Evolutionary conservation across 1,140 invertebrate species (phyloP), one percentile per base, ranked within the genome.

Genomic region (Listronotus bonariensis): DNA sequence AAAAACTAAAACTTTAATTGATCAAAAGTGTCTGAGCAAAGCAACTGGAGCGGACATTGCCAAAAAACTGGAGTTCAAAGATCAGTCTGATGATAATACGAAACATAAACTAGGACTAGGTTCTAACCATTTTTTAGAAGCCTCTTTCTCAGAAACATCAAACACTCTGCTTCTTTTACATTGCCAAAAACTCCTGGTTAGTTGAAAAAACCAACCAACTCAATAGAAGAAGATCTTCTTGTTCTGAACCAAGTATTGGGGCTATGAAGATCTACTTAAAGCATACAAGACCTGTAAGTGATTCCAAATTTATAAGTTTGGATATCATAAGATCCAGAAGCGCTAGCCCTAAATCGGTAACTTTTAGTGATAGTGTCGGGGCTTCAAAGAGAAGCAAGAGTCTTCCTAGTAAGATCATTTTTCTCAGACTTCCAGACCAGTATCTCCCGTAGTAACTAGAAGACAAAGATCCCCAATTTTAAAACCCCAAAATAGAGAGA

Each of bases 51-150:
- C 53, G 15, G 61, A 77, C 67, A 67, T 59, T 38, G 74, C 69
- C 53, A 78, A 74, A 66, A 64, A 73, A 69, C 67, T 70, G 38
- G 38, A 48, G 6, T 43, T 57, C 20, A 1, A 53, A 42, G 5
- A 52, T 55, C 53, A 55, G n/a, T 9, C 79, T 9, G 81, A 83
- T 49, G 79, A 84, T 67, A 82, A 86, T 18, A 82, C 78, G 64
- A 78, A 81, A 58, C 82, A 83, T 63, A 82, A 82, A 56, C 81
- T 85, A 63, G 78, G 78, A n/a, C 78, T 87, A 12, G 77, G 84
- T 68, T 83, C 83, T 0, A 81, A 89, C 71, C 82, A 82, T 0
- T 90, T 90, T 90, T 91, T 70, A 88, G 88, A 74, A 83, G 88
- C 76, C 80, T 90, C 20, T 88, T 90, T 65, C 73, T 89, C 10